phyloP scores from a whole-genome alignment of 92 coral and sea anemone genomes.

The Porites evermanni region DNA sequence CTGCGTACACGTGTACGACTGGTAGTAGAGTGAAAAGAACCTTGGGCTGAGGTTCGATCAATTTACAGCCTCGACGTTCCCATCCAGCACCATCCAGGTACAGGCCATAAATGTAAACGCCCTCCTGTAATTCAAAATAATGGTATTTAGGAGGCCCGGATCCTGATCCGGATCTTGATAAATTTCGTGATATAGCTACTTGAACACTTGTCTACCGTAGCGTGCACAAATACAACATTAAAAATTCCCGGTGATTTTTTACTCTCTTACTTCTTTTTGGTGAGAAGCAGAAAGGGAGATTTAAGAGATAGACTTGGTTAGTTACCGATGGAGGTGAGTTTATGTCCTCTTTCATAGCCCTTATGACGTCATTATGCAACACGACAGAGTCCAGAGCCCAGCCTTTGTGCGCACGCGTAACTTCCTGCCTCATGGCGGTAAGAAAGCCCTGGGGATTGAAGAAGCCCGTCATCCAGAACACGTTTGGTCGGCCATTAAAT shows the following conservation, averaged over 20 bases:
- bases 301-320: too few species aligned
- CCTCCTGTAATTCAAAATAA: constrained; percentile 62
- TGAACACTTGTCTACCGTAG: too few species aligned
- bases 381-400: constrained; percentile 95
- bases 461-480: constrained; percentile 96
- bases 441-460: constrained; percentile 93
- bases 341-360: constrained; percentile 90
- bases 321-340: constrained; percentile 80
- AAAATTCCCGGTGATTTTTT: too few species aligned
- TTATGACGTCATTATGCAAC: constrained; percentile 90
- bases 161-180: too few species aligned
- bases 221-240: too few species aligned
- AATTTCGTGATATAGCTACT: too few species aligned
- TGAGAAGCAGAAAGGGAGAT: too few species aligned
- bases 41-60: constrained; percentile 88
- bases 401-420: constrained; percentile 92
- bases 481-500: constrained; percentile 87
- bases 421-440: constrained; percentile 93
- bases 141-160: too few species aligned
- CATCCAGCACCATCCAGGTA: constrained; percentile 91
- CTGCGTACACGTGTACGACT: constrained; percentile 90
- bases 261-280: too few species aligned
- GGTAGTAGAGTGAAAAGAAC: constrained; percentile 84
- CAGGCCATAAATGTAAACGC: constrained; percentile 87
- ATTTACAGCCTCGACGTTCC: constrained; percentile 93